phyloP scores from a whole-genome alignment of 30 jellyfish, hydroid and myxozoan species.

The Turritopsis dohrnii region DNA sequence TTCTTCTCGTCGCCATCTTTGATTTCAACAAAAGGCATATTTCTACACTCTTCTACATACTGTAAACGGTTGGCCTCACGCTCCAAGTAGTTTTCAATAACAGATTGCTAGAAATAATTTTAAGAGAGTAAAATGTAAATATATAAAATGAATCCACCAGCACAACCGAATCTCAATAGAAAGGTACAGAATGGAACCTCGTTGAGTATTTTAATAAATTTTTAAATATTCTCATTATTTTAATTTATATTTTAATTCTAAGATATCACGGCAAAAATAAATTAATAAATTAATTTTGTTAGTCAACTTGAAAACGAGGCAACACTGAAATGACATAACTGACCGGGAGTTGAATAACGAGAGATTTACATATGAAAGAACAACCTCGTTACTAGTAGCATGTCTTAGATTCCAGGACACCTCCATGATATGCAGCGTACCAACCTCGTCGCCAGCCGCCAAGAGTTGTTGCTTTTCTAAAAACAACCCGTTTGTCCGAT shows the following conservation, averaged over 20 bases:
- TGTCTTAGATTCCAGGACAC: conserved; percentile 88
- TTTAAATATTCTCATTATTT: no score
- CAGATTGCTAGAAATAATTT: conserved; percentile 31
- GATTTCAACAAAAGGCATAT: background rate
- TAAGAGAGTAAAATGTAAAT: background rate
- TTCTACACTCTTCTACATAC: conserved; percentile 37
- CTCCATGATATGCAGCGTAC: conserved; percentile 84
- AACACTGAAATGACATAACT: background rate
- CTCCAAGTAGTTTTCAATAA: conserved; percentile 68
- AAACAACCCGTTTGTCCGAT: background rate
- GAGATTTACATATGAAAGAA: background rate
- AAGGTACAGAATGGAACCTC: no score
- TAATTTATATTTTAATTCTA: no score
- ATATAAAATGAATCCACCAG: no score
- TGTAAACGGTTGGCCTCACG: conserved; percentile 66
- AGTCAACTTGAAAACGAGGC: background rate
- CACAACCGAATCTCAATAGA: no score
- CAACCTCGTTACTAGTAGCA: conserved; percentile 86
- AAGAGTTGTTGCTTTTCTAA: conserved; percentile 77
- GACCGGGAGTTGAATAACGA: background rate
- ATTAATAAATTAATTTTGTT: no score
- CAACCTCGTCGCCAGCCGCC: conserved; percentile 92
- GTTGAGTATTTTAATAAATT: no score
- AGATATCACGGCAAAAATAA: background rate
- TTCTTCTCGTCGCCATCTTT: conserved; percentile 14